Evolutionary conservation across 2,797 vertebrate species (phyloP).

Genomic region (Synaphobranchus kaupii): DNA sequence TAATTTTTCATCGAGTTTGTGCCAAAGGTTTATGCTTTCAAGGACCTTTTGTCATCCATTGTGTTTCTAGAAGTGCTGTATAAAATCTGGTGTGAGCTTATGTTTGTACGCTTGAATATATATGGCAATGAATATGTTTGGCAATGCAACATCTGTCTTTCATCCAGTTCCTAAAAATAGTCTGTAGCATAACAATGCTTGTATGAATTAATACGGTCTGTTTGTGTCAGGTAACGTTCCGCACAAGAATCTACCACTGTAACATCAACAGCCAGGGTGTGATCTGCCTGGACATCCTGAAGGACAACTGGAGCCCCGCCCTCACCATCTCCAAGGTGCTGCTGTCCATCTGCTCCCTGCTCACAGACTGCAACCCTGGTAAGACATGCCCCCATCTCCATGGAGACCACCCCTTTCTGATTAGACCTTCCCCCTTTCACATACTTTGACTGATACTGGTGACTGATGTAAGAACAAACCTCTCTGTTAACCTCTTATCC

Average conservation of each 20-base stretch:
- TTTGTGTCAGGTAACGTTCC: slow-evolving; percentile 56
- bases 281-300: slow-evolving; percentile 72
- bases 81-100: background rate
- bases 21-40: background rate
- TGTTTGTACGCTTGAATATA: background rate
- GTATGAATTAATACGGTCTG: background rate
- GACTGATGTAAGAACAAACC: background rate
- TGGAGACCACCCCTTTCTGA: background rate
- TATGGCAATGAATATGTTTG: too few relatives aligned
- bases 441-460: background rate
- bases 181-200: background rate
- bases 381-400: slow-evolving; percentile 46
- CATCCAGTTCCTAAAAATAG: background rate
- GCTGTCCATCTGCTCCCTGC: slow-evolving; percentile 82
- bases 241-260: slow-evolving; percentile 77
- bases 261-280: slow-evolving; percentile 79
- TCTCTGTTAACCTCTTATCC: background rate
- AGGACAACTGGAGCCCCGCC: slow-evolving; percentile 74
- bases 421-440: background rate
- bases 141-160: background rate
- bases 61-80: background rate
- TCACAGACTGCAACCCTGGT: slow-evolving; percentile 84
- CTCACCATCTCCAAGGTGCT: slow-evolving; percentile 83
- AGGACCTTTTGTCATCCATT: background rate
- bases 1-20: background rate